Evolutionary conservation across 2,888 invertebrate species (phyloP).

Genomic region (Mesorhabditis sp.): DNA sequence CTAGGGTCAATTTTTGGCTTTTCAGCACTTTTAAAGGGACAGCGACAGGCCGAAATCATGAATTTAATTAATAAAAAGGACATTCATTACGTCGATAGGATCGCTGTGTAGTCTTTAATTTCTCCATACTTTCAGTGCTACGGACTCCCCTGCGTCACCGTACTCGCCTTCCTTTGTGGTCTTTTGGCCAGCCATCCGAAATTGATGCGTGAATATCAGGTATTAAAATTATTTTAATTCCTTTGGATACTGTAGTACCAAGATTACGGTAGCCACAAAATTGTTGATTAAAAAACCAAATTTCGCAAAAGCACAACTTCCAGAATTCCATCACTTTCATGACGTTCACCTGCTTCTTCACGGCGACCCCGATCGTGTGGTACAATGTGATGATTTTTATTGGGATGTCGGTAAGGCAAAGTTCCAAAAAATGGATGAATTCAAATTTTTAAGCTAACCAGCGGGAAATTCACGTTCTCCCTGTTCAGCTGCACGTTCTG

Average conservation of each 20-base stretch:
- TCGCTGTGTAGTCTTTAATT: too few species aligned
- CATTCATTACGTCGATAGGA: too few species aligned
- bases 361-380: background rate
- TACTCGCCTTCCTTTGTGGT: background rate
- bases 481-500: background rate
- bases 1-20: too few species aligned
- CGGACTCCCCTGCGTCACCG: background rate
- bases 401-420: background rate
- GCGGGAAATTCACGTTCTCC: background rate
- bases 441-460: background rate
- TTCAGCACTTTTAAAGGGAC: too few species aligned
- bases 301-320: background rate
- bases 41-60: too few species aligned
- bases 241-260: background rate
- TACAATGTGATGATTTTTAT: slow-evolving; percentile 5
- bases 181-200: background rate
- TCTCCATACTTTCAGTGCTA: background rate
- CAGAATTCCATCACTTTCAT: background rate
- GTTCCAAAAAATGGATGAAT: too few species aligned
- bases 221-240: background rate
- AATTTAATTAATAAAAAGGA: too few species aligned
- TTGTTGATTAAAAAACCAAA: too few species aligned
- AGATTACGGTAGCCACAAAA: too few species aligned
- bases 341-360: background rate
- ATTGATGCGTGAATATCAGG: background rate